Percentiles rank a stretch among this genome's conserved stretches.
These are phyloP conservation scores for Popillia japonica DNA, from an alignment of 1,140 invertebrate species.

Conservation along the genomic window DNA sequence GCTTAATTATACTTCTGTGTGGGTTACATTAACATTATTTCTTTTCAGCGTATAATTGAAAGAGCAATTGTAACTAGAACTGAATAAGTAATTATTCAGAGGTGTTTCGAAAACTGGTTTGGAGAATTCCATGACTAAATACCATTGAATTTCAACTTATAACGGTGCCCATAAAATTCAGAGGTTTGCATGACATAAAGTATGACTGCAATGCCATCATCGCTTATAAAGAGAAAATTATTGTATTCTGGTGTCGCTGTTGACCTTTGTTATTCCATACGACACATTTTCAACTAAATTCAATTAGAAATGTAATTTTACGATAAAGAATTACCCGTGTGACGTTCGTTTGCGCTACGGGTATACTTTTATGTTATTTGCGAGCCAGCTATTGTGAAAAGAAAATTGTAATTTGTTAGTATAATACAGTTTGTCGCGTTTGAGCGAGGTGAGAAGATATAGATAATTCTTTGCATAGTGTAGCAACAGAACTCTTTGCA, in stretches of 20 bases:
- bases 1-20: neutral
- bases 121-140: constrained; percentile 9
- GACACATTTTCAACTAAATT: neutral
- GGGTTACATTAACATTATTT: neutral
- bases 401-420: constrained; percentile 36
- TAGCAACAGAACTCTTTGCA: neutral
- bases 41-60: neutral
- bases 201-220: constrained; percentile 11
- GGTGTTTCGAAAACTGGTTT: neutral
- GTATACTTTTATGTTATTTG: constrained; percentile 1
- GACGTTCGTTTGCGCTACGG: neutral
- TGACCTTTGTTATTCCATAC: neutral
- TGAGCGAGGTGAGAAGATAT: neutral
- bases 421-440: neutral
- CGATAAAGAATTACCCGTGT: neutral
- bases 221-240: constrained; percentile 6
- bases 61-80: neutral
- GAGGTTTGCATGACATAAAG: constrained; percentile 4
- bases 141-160: neutral
- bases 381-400: constrained; percentile 6
- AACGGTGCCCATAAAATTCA: neutral
- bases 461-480: neutral
- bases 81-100: neutral
- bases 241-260: neutral
- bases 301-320: constrained; percentile 21